phyloP scores from a whole-genome alignment of 2,113 vertebrate genomes.

The Peromyscus californicus region DNA sequence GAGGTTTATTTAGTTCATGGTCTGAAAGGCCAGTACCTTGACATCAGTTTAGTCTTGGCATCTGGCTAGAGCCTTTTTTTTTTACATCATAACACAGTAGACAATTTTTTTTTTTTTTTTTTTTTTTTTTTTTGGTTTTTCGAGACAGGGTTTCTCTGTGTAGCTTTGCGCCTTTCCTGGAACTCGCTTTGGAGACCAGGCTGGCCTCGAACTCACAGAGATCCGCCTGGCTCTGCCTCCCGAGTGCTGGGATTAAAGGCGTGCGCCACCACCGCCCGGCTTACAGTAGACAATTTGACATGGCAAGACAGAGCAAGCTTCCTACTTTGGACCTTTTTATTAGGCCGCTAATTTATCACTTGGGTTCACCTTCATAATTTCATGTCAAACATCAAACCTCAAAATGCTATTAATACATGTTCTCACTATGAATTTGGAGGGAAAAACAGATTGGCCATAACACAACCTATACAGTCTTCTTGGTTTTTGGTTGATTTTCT shows the following conservation, averaged over 20 bases:
- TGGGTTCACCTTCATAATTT: not conserved
- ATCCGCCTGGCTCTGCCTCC: no score
- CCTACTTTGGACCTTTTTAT: not conserved
- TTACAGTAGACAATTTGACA: no score
- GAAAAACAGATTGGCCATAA: not conserved
- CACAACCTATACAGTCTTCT: not conserved
- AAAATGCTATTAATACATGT: not conserved
- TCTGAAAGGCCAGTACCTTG: not conserved
- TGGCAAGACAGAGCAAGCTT: not conserved
- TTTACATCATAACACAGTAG: not conserved
- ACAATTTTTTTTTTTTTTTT: no score
- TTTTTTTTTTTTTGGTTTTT: no score
- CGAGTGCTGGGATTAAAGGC: no score
- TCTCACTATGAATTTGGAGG: not conserved
- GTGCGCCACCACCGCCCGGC: no score
- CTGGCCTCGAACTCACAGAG: no score
- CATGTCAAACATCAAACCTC: not conserved
- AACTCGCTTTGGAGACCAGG: no score
- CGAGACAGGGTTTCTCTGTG: no score
- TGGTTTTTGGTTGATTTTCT: not conserved
- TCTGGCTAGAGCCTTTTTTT: not conserved
- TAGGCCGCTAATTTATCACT: not conserved
- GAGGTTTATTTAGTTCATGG: not conserved
- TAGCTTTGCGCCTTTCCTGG: no score
- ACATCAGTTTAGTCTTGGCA: not conserved